Percentiles rank a stretch among this genome's conserved stretches.
Conservation (phyloP, 2,888 invertebrate species). For the Steinernema hermaphroditum region DNA sequence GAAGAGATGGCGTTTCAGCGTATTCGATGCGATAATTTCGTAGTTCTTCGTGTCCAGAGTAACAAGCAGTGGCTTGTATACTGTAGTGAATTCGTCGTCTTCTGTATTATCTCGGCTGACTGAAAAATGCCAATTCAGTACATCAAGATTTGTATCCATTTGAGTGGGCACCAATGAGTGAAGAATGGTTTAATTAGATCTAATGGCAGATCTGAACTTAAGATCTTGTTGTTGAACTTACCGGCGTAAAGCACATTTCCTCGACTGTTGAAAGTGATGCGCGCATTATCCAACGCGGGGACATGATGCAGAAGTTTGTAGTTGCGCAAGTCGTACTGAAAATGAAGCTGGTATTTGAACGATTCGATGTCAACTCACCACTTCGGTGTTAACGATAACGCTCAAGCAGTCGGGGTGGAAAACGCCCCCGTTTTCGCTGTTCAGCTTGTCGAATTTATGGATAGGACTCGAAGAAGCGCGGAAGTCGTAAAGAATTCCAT, state of each 20-base stretch:
- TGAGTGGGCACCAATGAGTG: too few relatives aligned
- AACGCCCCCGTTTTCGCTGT: conserved; percentile 76
- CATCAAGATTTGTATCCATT: too few relatives aligned
- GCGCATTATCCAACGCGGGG: conserved; percentile 70
- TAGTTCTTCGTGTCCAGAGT: conserved; percentile 82
- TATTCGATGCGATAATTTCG: not conserved
- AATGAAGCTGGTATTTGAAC: conserved; percentile 8
- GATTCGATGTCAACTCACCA: conserved; percentile 66
- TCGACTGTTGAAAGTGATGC: conserved; percentile 33
- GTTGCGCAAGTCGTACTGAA: conserved; percentile 89
- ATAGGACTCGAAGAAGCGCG: conserved; percentile 76
- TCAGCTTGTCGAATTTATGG: conserved; percentile 95
- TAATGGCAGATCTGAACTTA: too few relatives aligned
- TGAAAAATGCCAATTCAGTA: not conserved
- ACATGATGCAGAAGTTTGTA: conserved; percentile 91
- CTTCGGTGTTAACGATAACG: conserved; percentile 94
- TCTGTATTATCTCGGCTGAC: conserved; percentile 36
- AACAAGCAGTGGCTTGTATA: conserved; percentile 71
- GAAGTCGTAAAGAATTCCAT: conserved; percentile 45
- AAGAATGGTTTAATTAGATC: too few relatives aligned
- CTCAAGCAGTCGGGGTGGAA: conserved; percentile 62
- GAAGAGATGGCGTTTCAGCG: conserved; percentile 76
- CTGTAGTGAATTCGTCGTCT: conserved; percentile 26
- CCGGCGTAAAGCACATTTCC: conserved; percentile 24
- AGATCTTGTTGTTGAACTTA: not conserved